A percentile compares a stretch with the other conserved stretches of the same genome.
Evolutionary conservation across 1,140 invertebrate species (phyloP).

Genomic region (Campoletis sonorensis): DNA sequence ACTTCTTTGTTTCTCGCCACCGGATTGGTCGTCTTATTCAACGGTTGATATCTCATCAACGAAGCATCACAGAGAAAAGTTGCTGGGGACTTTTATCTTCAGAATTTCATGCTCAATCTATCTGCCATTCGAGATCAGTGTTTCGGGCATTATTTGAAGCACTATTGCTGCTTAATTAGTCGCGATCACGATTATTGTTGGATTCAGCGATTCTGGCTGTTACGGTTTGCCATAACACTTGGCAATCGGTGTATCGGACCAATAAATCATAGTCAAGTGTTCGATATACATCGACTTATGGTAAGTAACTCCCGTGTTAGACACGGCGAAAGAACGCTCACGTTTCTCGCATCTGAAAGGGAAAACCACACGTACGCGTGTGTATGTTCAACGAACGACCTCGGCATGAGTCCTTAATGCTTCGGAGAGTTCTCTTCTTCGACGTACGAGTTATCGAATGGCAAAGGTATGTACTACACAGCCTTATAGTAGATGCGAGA

Average conservation of each 20-base stretch:
- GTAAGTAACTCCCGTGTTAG: neutral
- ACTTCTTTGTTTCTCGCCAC: no score
- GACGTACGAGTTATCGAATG: slow-evolving; percentile 6
- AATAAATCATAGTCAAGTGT: neutral
- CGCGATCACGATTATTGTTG: no score
- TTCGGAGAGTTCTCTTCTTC: slow-evolving; percentile 28
- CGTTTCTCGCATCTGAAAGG: slow-evolving; percentile 46
- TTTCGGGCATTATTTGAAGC: no score
- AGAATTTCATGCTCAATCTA: no score
- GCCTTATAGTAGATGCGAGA: slow-evolving; percentile 1
- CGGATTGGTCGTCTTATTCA: no score
- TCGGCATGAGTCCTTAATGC: slow-evolving; percentile 41
- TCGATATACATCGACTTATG: neutral
- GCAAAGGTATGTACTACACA: slow-evolving; percentile 19
- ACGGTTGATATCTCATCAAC: no score
- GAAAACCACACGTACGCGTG: slow-evolving; percentile 30
- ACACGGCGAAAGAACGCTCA: slow-evolving; percentile 6
- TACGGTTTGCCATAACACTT: neutral
- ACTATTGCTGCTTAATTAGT: no score
- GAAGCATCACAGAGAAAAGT: no score
- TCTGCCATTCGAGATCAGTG: no score
- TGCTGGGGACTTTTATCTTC: no score
- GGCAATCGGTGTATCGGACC: neutral
- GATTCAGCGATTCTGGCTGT: neutral
- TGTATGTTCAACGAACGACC: slow-evolving; percentile 31